Base-by-base conservation (phyloP, 2,113 vertebrate genomes). In the Lepidiolamprologus cunningtoni region DNA sequence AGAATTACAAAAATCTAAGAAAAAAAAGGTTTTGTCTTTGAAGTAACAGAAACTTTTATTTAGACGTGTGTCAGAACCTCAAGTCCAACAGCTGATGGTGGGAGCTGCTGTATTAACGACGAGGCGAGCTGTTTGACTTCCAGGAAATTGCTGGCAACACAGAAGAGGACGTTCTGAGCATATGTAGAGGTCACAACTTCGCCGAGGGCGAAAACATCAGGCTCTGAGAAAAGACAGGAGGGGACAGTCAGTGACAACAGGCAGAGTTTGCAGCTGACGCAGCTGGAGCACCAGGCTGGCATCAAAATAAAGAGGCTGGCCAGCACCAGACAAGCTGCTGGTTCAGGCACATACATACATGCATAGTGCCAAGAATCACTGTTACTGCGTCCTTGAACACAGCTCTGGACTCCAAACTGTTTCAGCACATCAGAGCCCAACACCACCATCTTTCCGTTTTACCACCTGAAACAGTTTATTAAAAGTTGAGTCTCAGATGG, bases 91-190 rank as follows among this genome's bases (percentile, higher is more conserved):
- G 95, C 81, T 28, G 94, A 86, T 19, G 96, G 90, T 13, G 96
- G 96, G 11, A 99, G 96, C 90, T 97, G 98, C 94, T 94, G 96
- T 53, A 99, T 87, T 84, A 99, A 95, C 8, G 93, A 91, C 57
- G 97, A 97, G 3, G 98, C 97, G 87, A 98, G 95, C 37, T 96
- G 91, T 94, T 99, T 99, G 71, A 99, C 97, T 92, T 99, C 98
- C 89, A 99, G 97, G 94, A 99, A 99, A 93, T 98, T 99, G 96
- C 97, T 99, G 86, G 97, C 95, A 7, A 99, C 94, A 84, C 98
- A 98, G 91, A 95, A 96, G 78, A 99, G 93, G 83, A 99, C 96
- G 79, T 95, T 97, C 86, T 94, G 97, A 84, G 98, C 96, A 85
- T 96, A 96, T 52, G 81, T 8, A 85, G 87, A 89, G 89, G 96